Evolutionary conservation across 37 sponge, comb jelly and placozoan species (phyloP), one percentile per base, ranked within the genome.

Genomic region (Petrosia ficiformis): DNA sequence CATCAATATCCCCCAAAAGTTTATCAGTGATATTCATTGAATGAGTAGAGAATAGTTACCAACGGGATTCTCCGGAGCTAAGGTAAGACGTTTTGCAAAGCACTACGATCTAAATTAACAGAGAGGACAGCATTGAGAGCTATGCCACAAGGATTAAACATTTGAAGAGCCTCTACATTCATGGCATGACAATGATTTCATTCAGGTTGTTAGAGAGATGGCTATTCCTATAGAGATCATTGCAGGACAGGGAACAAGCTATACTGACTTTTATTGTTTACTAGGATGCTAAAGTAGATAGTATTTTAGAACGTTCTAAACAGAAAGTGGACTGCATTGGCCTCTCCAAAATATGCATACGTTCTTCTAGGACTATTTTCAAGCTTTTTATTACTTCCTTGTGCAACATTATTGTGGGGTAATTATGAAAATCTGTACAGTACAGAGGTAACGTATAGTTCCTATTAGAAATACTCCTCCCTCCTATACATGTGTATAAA

Each of bases 181-280:
- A 89, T 89, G 52, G 85, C 80, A 77, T 89, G 90, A 81, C 90
- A 33, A 89, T 80, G 24, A 85, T 89, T 60, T 89, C 90, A 75
- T 89, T 89, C 73, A 75, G 84, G 77, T 89, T 89, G 68, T 32
- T 57, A 32, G 90, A 89, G 21, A 84, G 56, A 25, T 81, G 85
- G n/a, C 4, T 54, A n/a, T 5, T n/a, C 25, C 5, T 61, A 6
- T n/a, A 61, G 28, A 61, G 26, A 8, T 11, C 5, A 11, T 11
- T 26, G 63, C 63, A 61, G 63, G 14, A 5, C 63, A 26, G 22
- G 5, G 63, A 11, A 29, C 5, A 24, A n/a, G 22, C 11, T 24
- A 24, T 61, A 61, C 28, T 5, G 28, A 11, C n/a, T 61, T 8
- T 48, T 48, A 8, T 48, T 19, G 14, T 48, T n/a, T n/a, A n/a